Conservation (phyloP, 2,888 invertebrate genomes). For the Sphecodes monilicornis region DNA sequence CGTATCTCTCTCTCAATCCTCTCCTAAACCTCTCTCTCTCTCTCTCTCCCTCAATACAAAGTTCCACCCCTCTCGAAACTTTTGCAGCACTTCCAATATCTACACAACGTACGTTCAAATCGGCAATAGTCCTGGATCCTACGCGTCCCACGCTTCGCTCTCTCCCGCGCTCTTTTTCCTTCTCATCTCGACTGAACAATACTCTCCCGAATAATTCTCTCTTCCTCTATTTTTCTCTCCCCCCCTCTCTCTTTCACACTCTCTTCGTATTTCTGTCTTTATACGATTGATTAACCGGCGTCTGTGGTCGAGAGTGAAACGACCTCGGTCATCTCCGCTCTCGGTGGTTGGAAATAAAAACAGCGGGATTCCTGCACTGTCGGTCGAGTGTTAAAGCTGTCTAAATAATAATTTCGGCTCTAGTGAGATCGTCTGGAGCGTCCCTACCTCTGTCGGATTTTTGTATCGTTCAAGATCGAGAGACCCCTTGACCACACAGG, state of each 20-base stretch:
- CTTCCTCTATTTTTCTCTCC: not conserved
- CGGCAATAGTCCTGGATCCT: constrained; percentile 21
- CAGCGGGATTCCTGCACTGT: not conserved
- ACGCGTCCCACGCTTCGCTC: constrained; percentile 34
- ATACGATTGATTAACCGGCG: constrained; percentile 26
- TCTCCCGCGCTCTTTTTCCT: constrained; percentile 38
- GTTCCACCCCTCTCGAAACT: constrained; percentile 2
- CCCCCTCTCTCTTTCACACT: not conserved
- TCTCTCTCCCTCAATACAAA: constrained; percentile 14
- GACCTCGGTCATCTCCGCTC: constrained; percentile 19
- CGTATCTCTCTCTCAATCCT: not conserved
- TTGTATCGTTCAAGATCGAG: too few relatives aligned
- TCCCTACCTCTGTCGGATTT: too few relatives aligned
- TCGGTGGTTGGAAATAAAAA: not conserved
- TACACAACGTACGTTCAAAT: not conserved
- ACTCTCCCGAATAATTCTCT: not conserved
- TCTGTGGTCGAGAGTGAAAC: not conserved
- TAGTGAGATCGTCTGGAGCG: too few relatives aligned
- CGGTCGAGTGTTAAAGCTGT: not conserved
- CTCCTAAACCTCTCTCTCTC: not conserved
- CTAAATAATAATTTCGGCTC: not conserved
- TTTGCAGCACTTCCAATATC: not conserved
- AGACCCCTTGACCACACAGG: too few relatives aligned
- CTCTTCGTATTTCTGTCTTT: not conserved
- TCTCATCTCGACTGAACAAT: constrained; percentile 40